Base-by-base conservation (phyloP, 2,888 invertebrate genomes). In the Drosophila emarginata region DNA sequence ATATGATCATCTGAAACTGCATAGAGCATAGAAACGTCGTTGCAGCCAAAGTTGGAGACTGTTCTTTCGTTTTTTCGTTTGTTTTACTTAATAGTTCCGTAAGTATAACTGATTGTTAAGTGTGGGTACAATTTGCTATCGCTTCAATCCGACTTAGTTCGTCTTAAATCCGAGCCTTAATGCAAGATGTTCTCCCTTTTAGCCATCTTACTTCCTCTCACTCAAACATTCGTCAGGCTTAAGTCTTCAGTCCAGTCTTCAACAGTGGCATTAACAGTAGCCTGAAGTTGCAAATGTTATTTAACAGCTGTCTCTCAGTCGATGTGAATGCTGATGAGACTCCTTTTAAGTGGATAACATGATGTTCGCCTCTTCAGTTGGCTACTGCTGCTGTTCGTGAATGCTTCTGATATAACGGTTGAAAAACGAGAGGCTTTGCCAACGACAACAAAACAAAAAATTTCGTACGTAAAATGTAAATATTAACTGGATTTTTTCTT, bases 301-400 rank as follows among this genome's bases (percentile, higher is more conserved):
- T 64, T 61, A 71, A 71, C 71, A 71, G 72, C 6, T 0, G 36
- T 54, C 21, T 37, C 39, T 32, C 40, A 40, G 4, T 50, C 23
- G 9, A 32, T 32, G 32, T 11, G 32, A 32, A 32, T 32, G 32
- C 32, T 32, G 32, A 32, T 32, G 32, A 32, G 32, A 32, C 32
- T 9, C 18, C 18, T 21, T 36, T 58, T 56, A 26, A 71, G 21
- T 50, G 65, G 26, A 36, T 45, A 53, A 45, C 65, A 39, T 37
- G 1, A 7, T 12, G 11, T 37, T 71, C 65, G 51, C 40, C 11
- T 40, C 52, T 39, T 71, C 65, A 71, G 72, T 71, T 71, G 57
- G 36, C 57, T 51, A 51, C 28, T 26, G 69, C 57, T 36, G 60
- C 36, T 26, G 69, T 59, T 61, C 65, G 66, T 61, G 57, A 21